Base-by-base conservation (phyloP, 1,140 invertebrate genomes). In the Calephelis virginiensis region DNA sequence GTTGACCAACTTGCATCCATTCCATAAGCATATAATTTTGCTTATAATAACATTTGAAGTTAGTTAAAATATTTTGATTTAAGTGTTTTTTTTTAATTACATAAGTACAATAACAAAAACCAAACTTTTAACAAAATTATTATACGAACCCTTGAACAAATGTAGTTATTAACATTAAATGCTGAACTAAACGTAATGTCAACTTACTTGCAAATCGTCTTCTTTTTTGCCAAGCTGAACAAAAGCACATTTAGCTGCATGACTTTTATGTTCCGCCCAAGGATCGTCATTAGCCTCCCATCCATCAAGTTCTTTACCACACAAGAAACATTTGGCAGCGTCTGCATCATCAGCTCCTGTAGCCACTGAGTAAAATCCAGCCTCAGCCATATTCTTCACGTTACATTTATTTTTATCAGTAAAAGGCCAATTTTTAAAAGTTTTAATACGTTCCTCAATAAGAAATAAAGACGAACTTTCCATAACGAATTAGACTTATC, bases 221-320 rank as follows among this genome's bases (percentile, higher is more conserved):
- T 94, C 93, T 13, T 92, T 82, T 68, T 92, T 92, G n/a, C 92
- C 89, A 45, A 93, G 76, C 81, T 93, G 92, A 5, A 93, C 93
- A 79, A 94, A 94, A 10, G 91, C 85, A 80, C 94, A 95, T 67
- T 93, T 84, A 0, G 90, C 82, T 0, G 93, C 92, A 73, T 94
- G 94, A 56, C 92, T 93, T 7, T 90, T 87, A 73, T 95, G 94
- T 77, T 94, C 94, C 63, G 88, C 90, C 95, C 94, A 95, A 3
- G 95, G 95, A 79, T 96, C 94, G 82, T 97, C 96, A 59, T 92
- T 83, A 1, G 93, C 88, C 76, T 96, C 95, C 96, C 96, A 96
- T 11, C 95, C 95, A 88, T 96, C 95, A 1, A 96, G 80, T 68
- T 94, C 93, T 86, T 96, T 96, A 8, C 92, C 89, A 81, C 96